These are phyloP conservation scores for Anadara kagoshimensis DNA, from an alignment of 1,140 invertebrate genomes.

Conservation along the genomic window DNA sequence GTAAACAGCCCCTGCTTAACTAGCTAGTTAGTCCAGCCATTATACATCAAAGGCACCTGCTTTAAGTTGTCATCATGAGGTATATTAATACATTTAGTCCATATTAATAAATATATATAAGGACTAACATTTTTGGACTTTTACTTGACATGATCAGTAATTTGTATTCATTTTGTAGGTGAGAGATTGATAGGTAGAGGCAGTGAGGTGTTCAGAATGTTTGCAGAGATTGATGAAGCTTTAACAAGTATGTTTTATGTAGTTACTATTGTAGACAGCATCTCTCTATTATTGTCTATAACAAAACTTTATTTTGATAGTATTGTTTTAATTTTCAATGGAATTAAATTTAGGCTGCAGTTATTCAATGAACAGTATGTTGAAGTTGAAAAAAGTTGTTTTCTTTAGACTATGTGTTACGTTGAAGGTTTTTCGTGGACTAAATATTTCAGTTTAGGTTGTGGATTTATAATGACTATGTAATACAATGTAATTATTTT, in stretches of 20 bases:
- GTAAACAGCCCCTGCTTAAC: too few relatives aligned
- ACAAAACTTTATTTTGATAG: background rate
- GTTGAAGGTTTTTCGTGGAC: background rate
- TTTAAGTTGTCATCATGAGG: too few relatives aligned
- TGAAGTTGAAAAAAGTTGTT: background rate
- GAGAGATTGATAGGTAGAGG: slow-evolving; percentile 57
- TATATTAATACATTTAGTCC: too few relatives aligned
- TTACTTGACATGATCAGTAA: background rate
- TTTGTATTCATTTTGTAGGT: slow-evolving; percentile 37
- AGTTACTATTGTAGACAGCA: background rate
- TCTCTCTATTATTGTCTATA: background rate
- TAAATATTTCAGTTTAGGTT: too few relatives aligned
- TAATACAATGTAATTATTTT: too few relatives aligned
- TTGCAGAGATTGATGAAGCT: slow-evolving; percentile 54
- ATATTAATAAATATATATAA: too few relatives aligned
- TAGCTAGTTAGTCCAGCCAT: too few relatives aligned
- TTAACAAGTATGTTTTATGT: slow-evolving; percentile 45
- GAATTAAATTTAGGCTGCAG: background rate
- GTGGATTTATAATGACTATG: too few relatives aligned
- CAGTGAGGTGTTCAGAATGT: slow-evolving; percentile 62
- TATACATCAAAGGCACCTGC: too few relatives aligned
- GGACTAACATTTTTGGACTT: too few relatives aligned
- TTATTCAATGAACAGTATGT: background rate
- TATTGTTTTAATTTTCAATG: background rate
- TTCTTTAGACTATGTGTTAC: background rate